Evolutionary conservation across 2,888 invertebrate species (phyloP), one percentile per base, ranked within the genome.

Genomic region (Dendrolimus pini): DNA sequence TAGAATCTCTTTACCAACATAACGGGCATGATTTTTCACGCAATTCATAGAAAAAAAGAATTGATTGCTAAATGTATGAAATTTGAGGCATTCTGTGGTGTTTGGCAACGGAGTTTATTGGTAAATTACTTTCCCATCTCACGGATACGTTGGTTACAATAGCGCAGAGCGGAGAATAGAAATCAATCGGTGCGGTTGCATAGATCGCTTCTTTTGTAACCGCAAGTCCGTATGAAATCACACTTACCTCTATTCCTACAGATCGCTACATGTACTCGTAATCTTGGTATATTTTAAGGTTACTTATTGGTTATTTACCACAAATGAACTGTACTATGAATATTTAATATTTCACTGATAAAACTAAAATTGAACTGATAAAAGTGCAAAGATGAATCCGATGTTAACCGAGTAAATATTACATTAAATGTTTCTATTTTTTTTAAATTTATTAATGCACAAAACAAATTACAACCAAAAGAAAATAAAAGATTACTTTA

Each of bases 141-240:
- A 67, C 59, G 65, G 72, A 66, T 65, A 63, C 68, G 57, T 60
- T 56, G 61, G 59, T 63, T 62, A 72, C 72, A 69, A 67, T 70
- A 63, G 69, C 69, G 65, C 64, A 59, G 30, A 63, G 69, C 62
- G 66, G 68, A 65, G 71, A 75, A 75, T 78, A 72, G 77, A 78
- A 80, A 75, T 68, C 78, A 75, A 79, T 80, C 73, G 73, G 61
- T 78, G 82, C 65, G 83, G 83, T 83, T 76, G 70, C 77, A 68
- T 60, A 70, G 74, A 79, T 78, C 75, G 74, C 79, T 80, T 81
- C 80, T 81, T 79, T 80, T 78, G 77, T 74, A 76, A 83, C 83
- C 83, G 67, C 83, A 82, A 63, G 58, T 67, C 69, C 73, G 74
- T 75, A 75, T 76, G 74, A 75, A 80, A 77, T 78, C 74, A 72